Evolutionary conservation across 2,113 vertebrate species (phyloP).

Genomic region (Mormyrus iriodes): DNA sequence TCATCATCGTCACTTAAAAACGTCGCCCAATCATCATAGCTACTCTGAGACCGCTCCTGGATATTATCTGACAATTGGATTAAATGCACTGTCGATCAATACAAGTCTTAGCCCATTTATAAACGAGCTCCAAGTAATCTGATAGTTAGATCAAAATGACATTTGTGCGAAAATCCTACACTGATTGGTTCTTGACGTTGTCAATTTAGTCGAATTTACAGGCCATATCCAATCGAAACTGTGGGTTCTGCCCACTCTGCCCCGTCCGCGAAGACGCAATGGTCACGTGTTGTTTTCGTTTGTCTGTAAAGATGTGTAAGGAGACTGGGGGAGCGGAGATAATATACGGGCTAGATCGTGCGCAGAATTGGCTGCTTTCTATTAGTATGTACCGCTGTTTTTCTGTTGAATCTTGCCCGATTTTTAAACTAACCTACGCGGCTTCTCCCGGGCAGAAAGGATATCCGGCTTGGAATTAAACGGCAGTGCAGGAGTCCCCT

Average conservation of each 20-base stretch:
- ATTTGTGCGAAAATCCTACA: not conserved
- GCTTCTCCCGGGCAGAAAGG: not conserved
- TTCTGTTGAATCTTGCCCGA: conserved; percentile 19
- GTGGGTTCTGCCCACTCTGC: not conserved
- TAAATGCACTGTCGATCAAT: not conserved
- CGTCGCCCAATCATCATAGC: not conserved
- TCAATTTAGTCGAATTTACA: conserved; percentile 15
- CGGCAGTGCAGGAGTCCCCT: conserved; percentile 14
- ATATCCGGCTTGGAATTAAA: conserved; percentile 6
- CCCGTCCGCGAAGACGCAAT: conserved; percentile 29
- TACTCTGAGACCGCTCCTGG: not conserved
- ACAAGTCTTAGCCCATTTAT: not conserved
- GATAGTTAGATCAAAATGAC: not conserved
- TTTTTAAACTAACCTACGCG: not conserved
- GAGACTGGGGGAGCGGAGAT: conserved; percentile 40
- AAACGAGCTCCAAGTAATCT: not conserved
- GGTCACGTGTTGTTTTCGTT: conserved; percentile 68
- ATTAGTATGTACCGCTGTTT: conserved; percentile 25
- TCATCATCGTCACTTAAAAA: not conserved
- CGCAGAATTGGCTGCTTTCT: conserved; percentile 29
- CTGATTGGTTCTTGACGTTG: conserved; percentile 23
- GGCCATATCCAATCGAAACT: conserved; percentile 22
- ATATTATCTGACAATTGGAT: not conserved
- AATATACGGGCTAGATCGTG: conserved; percentile 25
- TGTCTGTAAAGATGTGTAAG: conserved; percentile 46